Conservation (phyloP, 2,888 invertebrate genomes). For the Calliphora vomitoria region DNA sequence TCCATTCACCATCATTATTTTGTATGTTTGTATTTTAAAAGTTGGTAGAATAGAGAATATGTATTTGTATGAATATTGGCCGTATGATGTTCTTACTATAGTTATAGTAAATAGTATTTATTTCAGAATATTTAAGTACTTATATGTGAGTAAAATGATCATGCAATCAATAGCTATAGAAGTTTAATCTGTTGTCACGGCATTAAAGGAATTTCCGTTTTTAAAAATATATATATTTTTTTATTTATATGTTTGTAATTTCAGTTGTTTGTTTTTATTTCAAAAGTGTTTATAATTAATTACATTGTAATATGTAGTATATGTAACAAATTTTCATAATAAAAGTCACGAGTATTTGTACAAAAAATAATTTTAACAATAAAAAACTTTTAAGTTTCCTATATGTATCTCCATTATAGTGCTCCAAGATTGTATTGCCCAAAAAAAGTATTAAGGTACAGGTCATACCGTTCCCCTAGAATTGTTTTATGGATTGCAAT, state of each 20-base stretch:
- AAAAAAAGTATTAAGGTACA: too few species aligned
- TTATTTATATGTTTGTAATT: not conserved
- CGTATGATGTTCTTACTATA: too few species aligned
- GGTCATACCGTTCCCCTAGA: too few species aligned
- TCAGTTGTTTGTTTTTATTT: constrained; percentile 9
- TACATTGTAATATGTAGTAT: not conserved
- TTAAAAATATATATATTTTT: constrained; percentile 25
- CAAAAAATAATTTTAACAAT: too few species aligned
- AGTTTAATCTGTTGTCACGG: constrained; percentile 25
- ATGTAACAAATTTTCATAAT: not conserved
- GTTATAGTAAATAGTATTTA: not conserved
- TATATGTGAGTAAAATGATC: constrained; percentile 6
- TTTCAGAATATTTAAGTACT: not conserved
- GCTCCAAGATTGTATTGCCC: too few species aligned
- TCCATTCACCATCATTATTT: constrained; percentile 21
- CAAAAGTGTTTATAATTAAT: not conserved
- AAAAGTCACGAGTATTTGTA: not conserved
- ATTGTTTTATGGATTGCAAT: too few species aligned
- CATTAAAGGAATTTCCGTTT: constrained; percentile 58
- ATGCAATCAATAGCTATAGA: not conserved
- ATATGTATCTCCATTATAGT: too few species aligned
- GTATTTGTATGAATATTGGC: not conserved
- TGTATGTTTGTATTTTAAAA: not conserved
- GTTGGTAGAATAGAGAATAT: constrained; percentile 4
- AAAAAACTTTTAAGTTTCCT: too few species aligned